These are phyloP conservation scores for Dryadula phaetusa DNA, from an alignment of 2,888 invertebrate genomes.

Conservation along the genomic window DNA sequence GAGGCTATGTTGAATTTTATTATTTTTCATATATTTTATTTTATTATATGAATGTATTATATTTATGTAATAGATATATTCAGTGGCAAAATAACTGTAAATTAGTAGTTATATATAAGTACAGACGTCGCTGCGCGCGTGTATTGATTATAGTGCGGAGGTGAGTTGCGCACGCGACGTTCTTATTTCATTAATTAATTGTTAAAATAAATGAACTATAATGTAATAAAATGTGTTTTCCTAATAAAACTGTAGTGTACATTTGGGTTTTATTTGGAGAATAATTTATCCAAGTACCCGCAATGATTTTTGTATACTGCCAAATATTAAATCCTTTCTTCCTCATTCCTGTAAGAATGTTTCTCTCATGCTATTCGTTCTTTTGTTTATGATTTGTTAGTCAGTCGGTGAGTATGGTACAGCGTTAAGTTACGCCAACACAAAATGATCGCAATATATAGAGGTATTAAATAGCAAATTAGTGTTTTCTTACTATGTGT, in stretches of 20 bases:
- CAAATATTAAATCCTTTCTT: too few species aligned
- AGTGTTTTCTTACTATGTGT: too few species aligned
- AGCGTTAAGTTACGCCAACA: too few species aligned
- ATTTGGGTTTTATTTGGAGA: slow-evolving; percentile 63
- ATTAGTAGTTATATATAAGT: slow-evolving; percentile 16
- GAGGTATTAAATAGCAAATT: too few species aligned
- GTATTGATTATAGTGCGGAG: too few species aligned
- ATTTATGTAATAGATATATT: neutral
- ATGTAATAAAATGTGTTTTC: slow-evolving; percentile 77
- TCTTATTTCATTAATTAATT: slow-evolving; percentile 65
- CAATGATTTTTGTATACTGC: neutral
- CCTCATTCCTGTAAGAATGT: too few species aligned
- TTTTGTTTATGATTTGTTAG: too few species aligned
- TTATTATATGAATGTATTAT: neutral
- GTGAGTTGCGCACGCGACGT: slow-evolving; percentile 68
- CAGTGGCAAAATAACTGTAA: slow-evolving; percentile 2
- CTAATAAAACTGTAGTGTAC: slow-evolving; percentile 77
- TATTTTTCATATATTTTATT: neutral
- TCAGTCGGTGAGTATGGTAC: too few species aligned
- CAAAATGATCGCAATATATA: too few species aligned
- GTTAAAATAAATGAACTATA: slow-evolving; percentile 76
- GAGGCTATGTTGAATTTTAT: slow-evolving; percentile 2
- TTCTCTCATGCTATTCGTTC: too few species aligned
- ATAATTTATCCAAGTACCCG: neutral
- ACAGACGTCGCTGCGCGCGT: slow-evolving; percentile 16